These are phyloP conservation scores for Apamea anceps DNA, from an alignment of 2,888 invertebrate genomes.

Conservation along the genomic window DNA sequence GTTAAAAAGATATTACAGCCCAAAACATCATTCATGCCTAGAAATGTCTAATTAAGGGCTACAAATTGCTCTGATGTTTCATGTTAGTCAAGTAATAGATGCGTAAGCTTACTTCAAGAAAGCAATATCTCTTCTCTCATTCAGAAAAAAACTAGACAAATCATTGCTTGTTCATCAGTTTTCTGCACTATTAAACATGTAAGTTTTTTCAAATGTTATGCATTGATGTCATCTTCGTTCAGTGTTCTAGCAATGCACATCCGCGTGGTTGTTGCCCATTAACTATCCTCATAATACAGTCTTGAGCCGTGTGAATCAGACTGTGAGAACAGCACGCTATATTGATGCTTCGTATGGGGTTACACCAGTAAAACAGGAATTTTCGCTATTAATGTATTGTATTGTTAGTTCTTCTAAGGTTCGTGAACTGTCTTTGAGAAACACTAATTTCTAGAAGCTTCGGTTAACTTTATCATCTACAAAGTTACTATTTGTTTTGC, in stretches of 20 bases:
- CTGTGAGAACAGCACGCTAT: constrained; percentile 82
- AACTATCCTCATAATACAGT: constrained; percentile 69
- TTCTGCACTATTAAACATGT: constrained; percentile 75
- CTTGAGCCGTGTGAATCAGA: constrained; percentile 84
- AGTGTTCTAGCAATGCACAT: constrained; percentile 78
- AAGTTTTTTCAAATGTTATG: constrained; percentile 61
- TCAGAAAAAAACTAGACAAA: constrained; percentile 9
- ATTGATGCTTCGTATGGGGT: constrained; percentile 60
- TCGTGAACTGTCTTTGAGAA: constrained; percentile 7
- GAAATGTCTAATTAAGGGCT: background rate
- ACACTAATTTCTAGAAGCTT: background rate
- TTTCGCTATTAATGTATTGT: constrained; percentile 37
- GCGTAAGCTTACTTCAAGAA: background rate
- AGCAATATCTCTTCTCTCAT: background rate
- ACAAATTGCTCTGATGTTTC: background rate
- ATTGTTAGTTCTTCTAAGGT: constrained; percentile 45
- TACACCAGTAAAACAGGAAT: constrained; percentile 48
- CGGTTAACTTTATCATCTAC: background rate
- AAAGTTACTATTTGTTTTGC: background rate
- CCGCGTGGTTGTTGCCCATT: constrained; percentile 71
- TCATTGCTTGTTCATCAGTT: constrained; percentile 50
- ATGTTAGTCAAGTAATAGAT: background rate
- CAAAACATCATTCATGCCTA: background rate
- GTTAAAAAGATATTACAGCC: background rate
- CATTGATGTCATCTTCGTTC: constrained; percentile 65